phyloP scores from a whole-genome alignment of 2,888 invertebrate species.

The Lochmaea crataegi region DNA sequence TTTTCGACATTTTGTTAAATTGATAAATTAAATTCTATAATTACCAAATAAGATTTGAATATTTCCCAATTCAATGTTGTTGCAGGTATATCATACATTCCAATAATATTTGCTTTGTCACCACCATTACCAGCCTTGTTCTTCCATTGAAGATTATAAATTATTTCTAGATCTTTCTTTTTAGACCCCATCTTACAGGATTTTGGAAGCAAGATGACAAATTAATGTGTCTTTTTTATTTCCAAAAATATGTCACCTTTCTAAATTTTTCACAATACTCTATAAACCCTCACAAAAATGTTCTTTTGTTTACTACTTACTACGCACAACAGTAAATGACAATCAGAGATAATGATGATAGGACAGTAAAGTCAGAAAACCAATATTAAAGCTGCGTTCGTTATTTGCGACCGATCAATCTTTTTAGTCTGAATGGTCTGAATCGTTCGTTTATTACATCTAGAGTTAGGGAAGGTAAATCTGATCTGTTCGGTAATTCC shows the following conservation, averaged over 20 bases:
- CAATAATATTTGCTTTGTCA: slow-evolving; percentile 62
- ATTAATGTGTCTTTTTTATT: slow-evolving; percentile 6
- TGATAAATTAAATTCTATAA: slow-evolving; percentile 33
- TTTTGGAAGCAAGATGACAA: slow-evolving; percentile 9
- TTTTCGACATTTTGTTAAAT: neutral
- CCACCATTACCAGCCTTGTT: slow-evolving; percentile 58
- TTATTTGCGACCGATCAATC: too few species aligned
- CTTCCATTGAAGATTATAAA: slow-evolving; percentile 65
- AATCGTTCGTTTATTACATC: too few species aligned
- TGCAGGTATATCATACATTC: slow-evolving; percentile 64
- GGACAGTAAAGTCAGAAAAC: too few species aligned
- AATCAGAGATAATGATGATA: too few species aligned
- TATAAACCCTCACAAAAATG: neutral
- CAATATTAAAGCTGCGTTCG: too few species aligned
- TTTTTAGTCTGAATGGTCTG: too few species aligned
- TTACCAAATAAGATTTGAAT: slow-evolving; percentile 66
- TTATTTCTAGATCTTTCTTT: slow-evolving; percentile 59
- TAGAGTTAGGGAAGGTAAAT: too few species aligned
- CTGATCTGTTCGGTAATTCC: too few species aligned
- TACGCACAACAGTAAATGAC: slow-evolving; percentile 28
- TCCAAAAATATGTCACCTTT: slow-evolving; percentile 10
- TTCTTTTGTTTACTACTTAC: slow-evolving; percentile 20
- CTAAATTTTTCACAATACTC: slow-evolving; percentile 6
- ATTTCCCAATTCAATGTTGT: slow-evolving; percentile 63
- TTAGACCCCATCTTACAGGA: slow-evolving; percentile 51